phyloP scores from a whole-genome alignment of 1,140 invertebrate genomes.

The Galleria mellonella region DNA sequence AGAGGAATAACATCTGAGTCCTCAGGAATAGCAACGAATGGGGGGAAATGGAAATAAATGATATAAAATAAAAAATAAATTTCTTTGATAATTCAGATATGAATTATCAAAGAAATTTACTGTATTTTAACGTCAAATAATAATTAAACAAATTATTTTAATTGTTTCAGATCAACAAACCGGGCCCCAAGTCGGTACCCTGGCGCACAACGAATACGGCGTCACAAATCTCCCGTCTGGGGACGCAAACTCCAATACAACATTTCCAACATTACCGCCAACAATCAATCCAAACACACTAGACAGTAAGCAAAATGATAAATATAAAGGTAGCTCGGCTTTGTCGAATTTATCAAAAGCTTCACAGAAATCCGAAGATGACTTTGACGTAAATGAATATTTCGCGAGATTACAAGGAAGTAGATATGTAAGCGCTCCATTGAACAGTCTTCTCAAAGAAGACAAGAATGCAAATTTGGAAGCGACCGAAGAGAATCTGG shows the following conservation, averaged over 20 bases:
- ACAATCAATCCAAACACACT: conserved; percentile 10
- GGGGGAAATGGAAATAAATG: no score
- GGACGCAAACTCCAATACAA: conserved; percentile 34
- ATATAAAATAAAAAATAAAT: no score
- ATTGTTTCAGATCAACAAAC: conserved; percentile 52
- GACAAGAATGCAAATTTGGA: conserved; percentile 35
- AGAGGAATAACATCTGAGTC: no score
- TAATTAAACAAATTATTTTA: conserved; percentile 3
- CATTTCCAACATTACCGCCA: conserved; percentile 11
- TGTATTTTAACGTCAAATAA: no score
- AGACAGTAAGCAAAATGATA: conserved; percentile 7
- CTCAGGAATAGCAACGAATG: no score
- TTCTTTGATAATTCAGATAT: no score
- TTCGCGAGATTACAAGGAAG: conserved; percentile 64
- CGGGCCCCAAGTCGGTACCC: conserved; percentile 24
- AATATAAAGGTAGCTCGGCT: conserved; percentile 11
- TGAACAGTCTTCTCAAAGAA: conserved; percentile 36
- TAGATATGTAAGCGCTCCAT: conserved; percentile 53
- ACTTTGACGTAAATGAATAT: conserved; percentile 70
- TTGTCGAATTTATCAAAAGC: conserved; percentile 27
- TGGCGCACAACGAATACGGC: conserved; percentile 29
- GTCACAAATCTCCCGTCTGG: conserved; percentile 31
- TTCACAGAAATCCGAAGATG: conserved; percentile 45
- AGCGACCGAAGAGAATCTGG: conserved; percentile 46
- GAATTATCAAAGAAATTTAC: no score